phyloP scores from a whole-genome alignment of 1,140 invertebrate genomes.

The Chionoecetes opilio region DNA sequence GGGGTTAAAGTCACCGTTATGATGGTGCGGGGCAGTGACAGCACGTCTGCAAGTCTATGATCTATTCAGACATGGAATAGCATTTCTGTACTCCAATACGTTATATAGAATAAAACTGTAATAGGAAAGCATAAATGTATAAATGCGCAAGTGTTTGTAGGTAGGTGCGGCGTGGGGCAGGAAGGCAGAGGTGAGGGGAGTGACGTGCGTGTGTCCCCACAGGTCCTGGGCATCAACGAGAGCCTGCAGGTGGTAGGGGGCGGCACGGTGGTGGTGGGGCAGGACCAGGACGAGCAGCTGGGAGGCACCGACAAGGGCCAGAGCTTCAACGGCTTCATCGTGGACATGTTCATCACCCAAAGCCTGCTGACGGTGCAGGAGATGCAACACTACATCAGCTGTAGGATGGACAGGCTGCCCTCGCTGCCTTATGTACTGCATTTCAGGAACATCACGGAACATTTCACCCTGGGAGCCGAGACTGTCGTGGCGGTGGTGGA shows the following conservation, averaged over 20 bases:
- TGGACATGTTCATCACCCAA: background rate
- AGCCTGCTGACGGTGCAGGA: background rate
- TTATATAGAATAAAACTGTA: no score
- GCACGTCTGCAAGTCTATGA: no score
- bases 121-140: no score
- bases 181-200: background rate
- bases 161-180: background rate
- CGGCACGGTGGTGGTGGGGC: constrained; percentile 49
- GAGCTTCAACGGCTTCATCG: constrained; percentile 47
- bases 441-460: constrained; percentile 36
- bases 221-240: background rate
- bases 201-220: background rate
- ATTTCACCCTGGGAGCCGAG: constrained; percentile 45
- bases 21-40: no score
- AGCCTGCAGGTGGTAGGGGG: background rate
- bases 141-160: no score
- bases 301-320: constrained; percentile 48
- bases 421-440: background rate
- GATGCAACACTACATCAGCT: constrained; percentile 10
- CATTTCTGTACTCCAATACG: no score
- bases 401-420: background rate
- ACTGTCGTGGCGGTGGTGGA: background rate
- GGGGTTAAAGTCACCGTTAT: no score
- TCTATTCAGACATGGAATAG: no score
- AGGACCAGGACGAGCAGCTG: constrained; percentile 54